Base-by-base conservation (phyloP, 1,140 invertebrate species). In the Papilio polyxenes region DNA sequence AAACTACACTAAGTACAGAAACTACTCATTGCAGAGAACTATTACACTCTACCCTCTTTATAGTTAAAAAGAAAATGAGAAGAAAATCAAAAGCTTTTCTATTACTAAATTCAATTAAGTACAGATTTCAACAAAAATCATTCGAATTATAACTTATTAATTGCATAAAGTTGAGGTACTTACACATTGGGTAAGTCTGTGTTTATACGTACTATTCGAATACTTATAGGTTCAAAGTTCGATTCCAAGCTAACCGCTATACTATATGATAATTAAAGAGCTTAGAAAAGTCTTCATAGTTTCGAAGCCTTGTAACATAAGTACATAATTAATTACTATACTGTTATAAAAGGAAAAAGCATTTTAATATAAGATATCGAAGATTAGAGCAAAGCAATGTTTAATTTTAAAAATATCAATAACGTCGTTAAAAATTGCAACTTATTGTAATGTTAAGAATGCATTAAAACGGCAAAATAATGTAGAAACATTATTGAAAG, bases 401-500 rank as follows among this genome's bases (percentile, higher is more conserved):
- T 51, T 13, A 2, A 51, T 44, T 9, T 51, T 51, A 13, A 51
- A 10, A 10, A 51, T 51, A 51, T 51, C 49, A 51, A 51, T 10
- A 51, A 51, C 49, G 13, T 2, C 49, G 49, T 51, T 53, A 53
- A 53, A 53, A 17, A 53, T 17, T 17, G 51, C 17, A 53, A 6
- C 13, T 53, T 53, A 15, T 53, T 59, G n/a, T 59, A 53, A 15
- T 76, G 9, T 23, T 77, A 31, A 77, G 20, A 77, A 77, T 53
- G 65, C 31, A 76, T 51, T 49, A 31, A 51, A 49, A 23, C 20
- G n/a, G 2, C 23, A 3, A 2, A 31, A 53, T 10, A 69, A 76
- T 76, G 69, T 20, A 53, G 78, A 84, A 65, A 81, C 82, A 82
- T 81, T 80, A 82, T 82, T 83, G 87, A 86, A 89, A 87, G 87